Evolutionary conservation across 2,797 vertebrate species (phyloP).

Genomic region (Loriculus beryllinus): DNA sequence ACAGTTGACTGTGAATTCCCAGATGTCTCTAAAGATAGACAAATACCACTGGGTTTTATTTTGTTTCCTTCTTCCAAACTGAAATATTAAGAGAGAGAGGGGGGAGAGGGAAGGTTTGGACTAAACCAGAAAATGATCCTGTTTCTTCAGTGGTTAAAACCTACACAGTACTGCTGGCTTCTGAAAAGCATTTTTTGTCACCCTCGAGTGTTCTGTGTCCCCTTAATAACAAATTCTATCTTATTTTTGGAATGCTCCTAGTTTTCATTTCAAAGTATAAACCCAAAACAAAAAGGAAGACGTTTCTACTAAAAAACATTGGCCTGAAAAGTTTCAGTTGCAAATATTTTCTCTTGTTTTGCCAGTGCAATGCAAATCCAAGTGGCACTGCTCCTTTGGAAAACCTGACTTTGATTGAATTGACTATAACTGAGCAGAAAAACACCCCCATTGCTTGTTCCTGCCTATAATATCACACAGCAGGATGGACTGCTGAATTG

Average conservation of each 20-base stretch:
- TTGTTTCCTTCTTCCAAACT: neutral
- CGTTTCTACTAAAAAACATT: neutral
- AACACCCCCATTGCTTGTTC: accelerated
- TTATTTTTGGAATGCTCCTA: neutral
- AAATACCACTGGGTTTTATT: neutral
- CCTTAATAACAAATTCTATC: neutral
- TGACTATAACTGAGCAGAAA: neutral
- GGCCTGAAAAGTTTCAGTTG: neutral
- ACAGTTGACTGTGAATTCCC: neutral
- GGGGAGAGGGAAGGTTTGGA: neutral
- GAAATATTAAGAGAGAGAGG: neutral
- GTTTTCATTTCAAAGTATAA: neutral
- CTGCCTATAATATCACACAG: neutral
- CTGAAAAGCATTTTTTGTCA: neutral
- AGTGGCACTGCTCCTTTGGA: neutral
- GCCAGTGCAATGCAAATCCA: neutral
- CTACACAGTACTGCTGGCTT: neutral
- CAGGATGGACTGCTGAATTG: neutral
- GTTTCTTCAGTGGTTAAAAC: neutral
- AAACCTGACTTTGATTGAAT: neutral
- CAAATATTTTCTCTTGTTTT: neutral
- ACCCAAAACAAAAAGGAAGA: neutral
- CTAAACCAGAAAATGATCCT: neutral
- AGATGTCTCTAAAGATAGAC: neutral
- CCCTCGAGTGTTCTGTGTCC: neutral